A percentile compares a stretch with the other conserved stretches of the same genome.
These are phyloP conservation scores for Nasonovia ribisnigri DNA, from an alignment of 2,888 invertebrate species.

Conservation along the genomic window DNA sequence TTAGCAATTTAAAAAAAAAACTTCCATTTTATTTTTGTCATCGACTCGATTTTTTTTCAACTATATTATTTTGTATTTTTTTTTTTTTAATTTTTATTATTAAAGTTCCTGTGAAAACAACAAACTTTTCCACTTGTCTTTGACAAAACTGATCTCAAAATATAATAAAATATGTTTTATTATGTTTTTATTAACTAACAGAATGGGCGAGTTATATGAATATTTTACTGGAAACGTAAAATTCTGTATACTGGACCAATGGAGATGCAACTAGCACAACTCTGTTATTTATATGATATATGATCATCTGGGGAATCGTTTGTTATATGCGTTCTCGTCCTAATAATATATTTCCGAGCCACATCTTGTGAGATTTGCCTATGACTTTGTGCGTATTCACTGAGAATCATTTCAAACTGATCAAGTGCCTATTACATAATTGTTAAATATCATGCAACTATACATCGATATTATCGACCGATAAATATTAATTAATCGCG, in stretches of 20 bases:
- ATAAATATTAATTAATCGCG: neutral
- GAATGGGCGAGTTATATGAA: constrained; percentile 24
- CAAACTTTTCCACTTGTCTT: constrained; percentile 57
- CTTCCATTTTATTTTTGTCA: constrained; percentile 55
- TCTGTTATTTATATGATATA: constrained; percentile 40
- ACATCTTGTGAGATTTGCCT: neutral
- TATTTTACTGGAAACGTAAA: constrained; percentile 15
- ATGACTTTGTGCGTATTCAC: neutral
- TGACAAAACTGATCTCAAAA: constrained; percentile 63
- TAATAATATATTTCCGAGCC: constrained; percentile 30
- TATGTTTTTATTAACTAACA: constrained; percentile 35
- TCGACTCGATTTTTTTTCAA: constrained; percentile 35
- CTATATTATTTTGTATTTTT: constrained; percentile 39
- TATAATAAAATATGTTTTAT: constrained; percentile 45
- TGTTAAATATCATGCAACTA: neutral
- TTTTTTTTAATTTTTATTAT: constrained; percentile 32
- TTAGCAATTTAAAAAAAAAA: constrained; percentile 13
- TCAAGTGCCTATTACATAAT: neutral
- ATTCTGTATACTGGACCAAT: constrained; percentile 16
- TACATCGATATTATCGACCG: neutral
- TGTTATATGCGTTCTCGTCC: constrained; percentile 12
- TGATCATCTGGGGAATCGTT: neutral
- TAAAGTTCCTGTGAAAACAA: constrained; percentile 62
- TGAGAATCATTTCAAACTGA: neutral
- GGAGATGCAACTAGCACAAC: neutral